These are phyloP conservation scores for Amitus sp. DNA, from an alignment of 2,888 invertebrate genomes.

Conservation along the genomic window DNA sequence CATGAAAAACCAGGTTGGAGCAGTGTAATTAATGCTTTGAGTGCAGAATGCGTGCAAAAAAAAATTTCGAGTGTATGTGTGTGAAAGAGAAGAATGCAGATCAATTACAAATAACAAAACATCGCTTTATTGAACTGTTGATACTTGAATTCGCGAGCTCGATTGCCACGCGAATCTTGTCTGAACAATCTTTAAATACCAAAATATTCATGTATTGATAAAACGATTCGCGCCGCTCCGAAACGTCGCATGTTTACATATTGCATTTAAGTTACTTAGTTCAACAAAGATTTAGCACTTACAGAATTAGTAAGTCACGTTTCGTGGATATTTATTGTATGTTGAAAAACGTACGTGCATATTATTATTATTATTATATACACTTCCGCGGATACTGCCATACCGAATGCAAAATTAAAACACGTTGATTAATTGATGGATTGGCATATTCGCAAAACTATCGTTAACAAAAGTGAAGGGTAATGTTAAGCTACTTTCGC, in stretches of 20 bases:
- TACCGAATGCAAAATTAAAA: slow-evolving; percentile 7
- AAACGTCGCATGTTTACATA: not conserved
- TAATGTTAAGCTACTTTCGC: not conserved
- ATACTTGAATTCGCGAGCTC: slow-evolving; percentile 15
- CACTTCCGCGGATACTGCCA: slow-evolving; percentile 55
- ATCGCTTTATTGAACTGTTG: slow-evolving; percentile 18
- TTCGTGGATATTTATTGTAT: not conserved
- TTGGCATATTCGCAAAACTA: not conserved
- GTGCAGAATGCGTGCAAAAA: too few species aligned
- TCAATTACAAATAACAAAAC: slow-evolving; percentile 10
- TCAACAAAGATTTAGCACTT: too few species aligned
- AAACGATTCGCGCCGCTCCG: not conserved
- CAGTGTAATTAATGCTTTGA: too few species aligned
- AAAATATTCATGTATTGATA: slow-evolving; percentile 3
- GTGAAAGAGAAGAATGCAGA: slow-evolving; percentile 9
- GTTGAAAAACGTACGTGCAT: slow-evolving; percentile 31
- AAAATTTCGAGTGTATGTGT: slow-evolving; percentile 5
- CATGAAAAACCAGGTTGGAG: too few species aligned
- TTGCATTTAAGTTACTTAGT: too few species aligned
- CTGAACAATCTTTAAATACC: not conserved
- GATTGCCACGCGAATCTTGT: not conserved
- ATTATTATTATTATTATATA: slow-evolving; percentile 53
- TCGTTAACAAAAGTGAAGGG: not conserved
- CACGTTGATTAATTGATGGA: not conserved
- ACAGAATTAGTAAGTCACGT: too few species aligned